Evolutionary conservation across 2,797 vertebrate species (phyloP).

Genomic region (Trachops cirrhosus): DNA sequence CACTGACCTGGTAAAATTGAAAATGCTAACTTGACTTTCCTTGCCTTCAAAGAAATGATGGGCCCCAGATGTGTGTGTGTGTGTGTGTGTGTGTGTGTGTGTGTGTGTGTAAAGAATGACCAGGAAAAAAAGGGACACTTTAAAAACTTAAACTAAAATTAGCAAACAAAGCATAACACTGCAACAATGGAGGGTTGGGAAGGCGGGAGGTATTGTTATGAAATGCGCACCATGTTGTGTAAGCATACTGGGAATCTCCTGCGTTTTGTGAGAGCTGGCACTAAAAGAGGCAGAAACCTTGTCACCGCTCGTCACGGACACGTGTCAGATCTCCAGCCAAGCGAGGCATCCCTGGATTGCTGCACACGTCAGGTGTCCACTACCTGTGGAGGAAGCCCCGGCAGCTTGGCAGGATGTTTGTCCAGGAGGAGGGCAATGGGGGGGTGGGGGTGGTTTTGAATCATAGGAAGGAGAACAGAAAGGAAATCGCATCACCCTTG

Average conservation of each 20-base stretch:
- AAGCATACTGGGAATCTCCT: neutral
- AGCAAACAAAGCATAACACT: neutral
- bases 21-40: neutral
- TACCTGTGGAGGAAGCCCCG: constrained; percentile 86
- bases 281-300: constrained; percentile 65
- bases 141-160: constrained; percentile 45
- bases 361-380: constrained; percentile 81
- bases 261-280: neutral
- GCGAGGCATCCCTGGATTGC: neutral
- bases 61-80: neutral
- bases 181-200: neutral
- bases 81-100: neutral
- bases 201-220: neutral
- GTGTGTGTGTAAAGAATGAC: neutral
- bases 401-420: constrained; percentile 86
- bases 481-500: constrained; percentile 68
- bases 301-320: constrained; percentile 41
- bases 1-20: neutral
- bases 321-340: constrained; percentile 68
- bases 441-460: neutral
- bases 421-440: constrained; percentile 84
- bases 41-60: constrained; percentile 27
- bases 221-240: neutral
- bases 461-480: constrained; percentile 48
- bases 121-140: neutral